Evolutionary conservation across 1,140 invertebrate genomes (phyloP).

Genomic region (Epicauta chinensis): DNA sequence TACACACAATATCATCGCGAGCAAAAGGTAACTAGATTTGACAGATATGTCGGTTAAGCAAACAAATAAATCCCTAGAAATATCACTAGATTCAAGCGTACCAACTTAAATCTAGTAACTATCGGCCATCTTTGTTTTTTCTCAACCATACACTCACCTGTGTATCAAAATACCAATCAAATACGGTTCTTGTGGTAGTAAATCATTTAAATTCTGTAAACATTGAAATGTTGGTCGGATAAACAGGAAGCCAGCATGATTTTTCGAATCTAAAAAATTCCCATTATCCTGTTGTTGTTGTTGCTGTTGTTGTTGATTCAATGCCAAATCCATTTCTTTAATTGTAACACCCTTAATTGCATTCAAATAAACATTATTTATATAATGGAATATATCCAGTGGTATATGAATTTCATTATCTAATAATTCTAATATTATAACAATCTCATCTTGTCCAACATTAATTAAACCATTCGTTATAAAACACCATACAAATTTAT

Average conservation of each 20-base stretch:
- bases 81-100: no score
- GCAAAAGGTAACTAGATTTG: no score
- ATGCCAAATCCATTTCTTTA: constrained; percentile 65
- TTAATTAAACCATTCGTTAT: constrained; percentile 71
- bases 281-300: constrained; percentile 50
- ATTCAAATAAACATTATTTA: constrained; percentile 70
- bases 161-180: constrained; percentile 77
- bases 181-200: constrained; percentile 69
- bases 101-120: no score
- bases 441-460: constrained; percentile 81
- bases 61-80: no score
- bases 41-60: no score
- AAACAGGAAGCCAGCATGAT: constrained; percentile 81
- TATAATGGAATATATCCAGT: constrained; percentile 70
- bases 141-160: constrained; percentile 51
- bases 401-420: constrained; percentile 64
- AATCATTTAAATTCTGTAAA: constrained; percentile 58
- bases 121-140: no score
- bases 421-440: constrained; percentile 70
- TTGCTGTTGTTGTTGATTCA: no score
- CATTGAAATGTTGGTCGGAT: constrained; percentile 79
- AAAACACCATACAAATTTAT: constrained; percentile 74
- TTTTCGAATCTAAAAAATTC: constrained; percentile 68
- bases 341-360: constrained; percentile 68
- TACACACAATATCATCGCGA: no score